Conservation (phyloP, 2,888 invertebrate species). For the Pammene fasciana region DNA sequence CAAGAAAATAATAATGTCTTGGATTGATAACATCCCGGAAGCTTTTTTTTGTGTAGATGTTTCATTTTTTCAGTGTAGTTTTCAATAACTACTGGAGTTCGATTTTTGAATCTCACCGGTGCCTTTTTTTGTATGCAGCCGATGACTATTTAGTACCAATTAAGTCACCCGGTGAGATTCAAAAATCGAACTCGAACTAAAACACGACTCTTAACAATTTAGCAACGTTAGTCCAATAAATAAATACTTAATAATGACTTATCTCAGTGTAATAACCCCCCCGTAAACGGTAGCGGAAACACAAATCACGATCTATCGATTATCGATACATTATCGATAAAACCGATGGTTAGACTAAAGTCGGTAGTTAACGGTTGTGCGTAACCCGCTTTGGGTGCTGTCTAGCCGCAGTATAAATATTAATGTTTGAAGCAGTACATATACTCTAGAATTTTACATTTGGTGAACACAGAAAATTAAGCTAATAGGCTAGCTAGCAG, state of each 20-base stretch:
- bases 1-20: too few relatives aligned
- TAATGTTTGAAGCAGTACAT: constrained; percentile 4
- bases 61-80: too few relatives aligned
- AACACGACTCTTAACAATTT: constrained; percentile 1
- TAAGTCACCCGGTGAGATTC: too few relatives aligned
- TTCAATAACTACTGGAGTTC: too few relatives aligned
- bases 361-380: constrained; percentile 35
- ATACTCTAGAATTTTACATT: not conserved
- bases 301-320: constrained; percentile 61
- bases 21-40: too few relatives aligned
- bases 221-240: constrained; percentile 29
- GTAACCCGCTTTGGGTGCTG: constrained; percentile 26
- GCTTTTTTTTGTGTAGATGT: too few relatives aligned
- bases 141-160: too few relatives aligned
- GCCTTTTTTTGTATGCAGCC: not conserved
- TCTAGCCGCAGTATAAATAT: constrained; percentile 13
- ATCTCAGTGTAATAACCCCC: constrained; percentile 31
- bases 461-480: too few relatives aligned
- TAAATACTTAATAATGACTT: constrained; percentile 39
- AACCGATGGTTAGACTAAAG: constrained; percentile 41
- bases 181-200: too few relatives aligned
- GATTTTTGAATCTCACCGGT: too few relatives aligned
- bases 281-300: constrained; percentile 66
- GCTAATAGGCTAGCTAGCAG: too few relatives aligned
- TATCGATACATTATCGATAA: constrained; percentile 53